Evolutionary conservation across 2,113 vertebrate species (phyloP).

Genomic region (Pogona vitticeps): DNA sequence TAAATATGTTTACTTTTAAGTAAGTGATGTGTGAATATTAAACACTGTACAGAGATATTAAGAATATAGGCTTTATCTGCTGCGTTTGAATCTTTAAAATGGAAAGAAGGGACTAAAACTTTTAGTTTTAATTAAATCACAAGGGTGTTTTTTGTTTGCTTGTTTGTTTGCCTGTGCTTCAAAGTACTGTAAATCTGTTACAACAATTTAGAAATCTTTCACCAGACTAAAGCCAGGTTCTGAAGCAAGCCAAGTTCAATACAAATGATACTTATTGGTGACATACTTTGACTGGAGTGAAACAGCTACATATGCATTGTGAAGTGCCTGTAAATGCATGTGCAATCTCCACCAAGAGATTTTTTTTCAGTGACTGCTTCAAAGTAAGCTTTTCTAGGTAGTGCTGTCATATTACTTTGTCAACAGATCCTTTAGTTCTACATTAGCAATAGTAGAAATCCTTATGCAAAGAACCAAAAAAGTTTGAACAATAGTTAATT

Average conservation of each 20-base stretch:
- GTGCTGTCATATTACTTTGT: background rate
- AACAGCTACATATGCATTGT: background rate
- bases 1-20: background rate
- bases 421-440: background rate
- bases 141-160: too few species aligned
- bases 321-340: background rate
- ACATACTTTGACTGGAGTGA: background rate
- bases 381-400: background rate
- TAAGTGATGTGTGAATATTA: background rate
- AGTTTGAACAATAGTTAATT: background rate
- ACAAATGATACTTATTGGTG: background rate
- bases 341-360: background rate
- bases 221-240: background rate
- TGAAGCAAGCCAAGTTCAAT: background rate
- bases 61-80: background rate
- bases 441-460: background rate
- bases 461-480: background rate
- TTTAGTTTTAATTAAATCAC: background rate
- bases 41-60: background rate
- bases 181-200: background rate
- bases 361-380: background rate
- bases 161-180: background rate
- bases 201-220: background rate
- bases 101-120: background rate
- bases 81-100: background rate